phyloP scores from a whole-genome alignment of 2,797 vertebrate genomes.

The Taenioides sp. region DNA sequence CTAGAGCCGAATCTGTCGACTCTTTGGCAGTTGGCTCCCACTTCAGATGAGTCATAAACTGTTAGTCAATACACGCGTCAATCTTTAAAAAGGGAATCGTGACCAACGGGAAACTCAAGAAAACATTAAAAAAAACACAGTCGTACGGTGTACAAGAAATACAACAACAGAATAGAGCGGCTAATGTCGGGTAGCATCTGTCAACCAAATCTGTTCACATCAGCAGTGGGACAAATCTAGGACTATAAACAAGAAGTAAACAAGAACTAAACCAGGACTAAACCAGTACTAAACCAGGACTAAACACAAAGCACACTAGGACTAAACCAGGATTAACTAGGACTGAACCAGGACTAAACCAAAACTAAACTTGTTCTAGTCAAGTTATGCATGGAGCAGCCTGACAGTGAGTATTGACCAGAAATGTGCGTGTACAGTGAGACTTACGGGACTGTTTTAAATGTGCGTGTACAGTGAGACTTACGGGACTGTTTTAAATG shows the following conservation, averaged over 20 bases:
- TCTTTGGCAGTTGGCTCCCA: slow-evolving; percentile 6
- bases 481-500: too few species aligned
- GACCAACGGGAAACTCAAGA: not conserved
- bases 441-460: too few species aligned
- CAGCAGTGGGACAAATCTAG: not conserved
- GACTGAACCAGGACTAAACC: too few species aligned
- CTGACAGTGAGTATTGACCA: too few species aligned
- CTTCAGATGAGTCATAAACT: slow-evolving; percentile 1
- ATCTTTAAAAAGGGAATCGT: not conserved
- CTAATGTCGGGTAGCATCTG: not conserved
- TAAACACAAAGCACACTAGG: too few species aligned
- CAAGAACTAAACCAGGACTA: not conserved
- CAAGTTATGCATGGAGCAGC: too few species aligned
- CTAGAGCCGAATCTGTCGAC: not conserved
- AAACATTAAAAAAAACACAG: not conserved
- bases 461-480: too few species aligned
- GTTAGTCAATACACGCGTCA: slow-evolving; percentile 3
- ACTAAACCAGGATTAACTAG: too few species aligned
- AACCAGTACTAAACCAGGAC: not conserved
- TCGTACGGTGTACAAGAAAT: not conserved
- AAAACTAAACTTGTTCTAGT: too few species aligned
- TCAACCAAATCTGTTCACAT: not conserved
- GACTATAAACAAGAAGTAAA: not conserved
- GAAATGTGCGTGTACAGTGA: too few species aligned
- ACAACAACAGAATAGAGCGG: not conserved